Percentiles rank a stretch among this genome's conserved stretches.
These are phyloP conservation scores for Aurelia coerulea DNA, from an alignment of 30 jellyfish, hydroid and myxozoan genomes.

Conservation along the genomic window DNA sequence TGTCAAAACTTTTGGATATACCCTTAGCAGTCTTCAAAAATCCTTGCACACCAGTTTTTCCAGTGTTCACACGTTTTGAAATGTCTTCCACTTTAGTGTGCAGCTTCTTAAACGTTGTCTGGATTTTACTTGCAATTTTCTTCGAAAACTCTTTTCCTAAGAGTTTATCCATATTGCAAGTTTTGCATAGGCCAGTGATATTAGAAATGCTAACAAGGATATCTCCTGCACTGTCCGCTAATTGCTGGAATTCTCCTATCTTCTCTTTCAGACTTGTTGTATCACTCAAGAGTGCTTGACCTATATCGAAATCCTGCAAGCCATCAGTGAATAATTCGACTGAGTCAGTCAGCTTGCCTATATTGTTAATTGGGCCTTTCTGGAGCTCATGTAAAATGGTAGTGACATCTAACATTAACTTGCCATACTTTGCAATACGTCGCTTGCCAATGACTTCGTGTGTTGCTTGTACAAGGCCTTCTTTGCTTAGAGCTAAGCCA, in stretches of 20 bases:
- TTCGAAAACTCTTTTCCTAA: slow-evolving; percentile 81
- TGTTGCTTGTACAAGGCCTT: slow-evolving; percentile 63
- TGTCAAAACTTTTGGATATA: slow-evolving; percentile 64
- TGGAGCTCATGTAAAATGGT: slow-evolving; percentile 53
- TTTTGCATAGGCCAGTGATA: slow-evolving; percentile 81
- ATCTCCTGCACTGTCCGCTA: slow-evolving; percentile 80
- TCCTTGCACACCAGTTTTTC: slow-evolving; percentile 73
- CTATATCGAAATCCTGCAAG: slow-evolving; percentile 70
- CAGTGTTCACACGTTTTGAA: slow-evolving; percentile 67
- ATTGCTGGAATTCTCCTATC: slow-evolving; percentile 83
- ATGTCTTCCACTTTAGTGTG: slow-evolving; percentile 39
- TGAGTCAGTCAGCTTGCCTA: slow-evolving; percentile 93
- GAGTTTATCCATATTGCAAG: slow-evolving; percentile 58
- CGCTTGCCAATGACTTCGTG: slow-evolving; percentile 56
- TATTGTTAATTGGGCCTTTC: slow-evolving; percentile 78
- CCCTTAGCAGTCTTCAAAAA: slow-evolving; percentile 55
- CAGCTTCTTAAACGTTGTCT: slow-evolving; percentile 55
- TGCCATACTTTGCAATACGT: slow-evolving; percentile 50
- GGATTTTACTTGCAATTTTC: slow-evolving; percentile 55
- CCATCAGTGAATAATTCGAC: slow-evolving; percentile 83
- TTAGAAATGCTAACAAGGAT: slow-evolving; percentile 41
- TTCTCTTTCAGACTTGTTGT: slow-evolving; percentile 81
- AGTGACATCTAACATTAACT: slow-evolving; percentile 16
- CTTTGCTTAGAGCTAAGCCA: slow-evolving; percentile 45
- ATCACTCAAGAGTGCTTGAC: slow-evolving; percentile 74